Percentiles rank a stretch among this genome's conserved stretches.
Conservation (phyloP, 1,140 invertebrate species). For the Linepithema humile region DNA sequence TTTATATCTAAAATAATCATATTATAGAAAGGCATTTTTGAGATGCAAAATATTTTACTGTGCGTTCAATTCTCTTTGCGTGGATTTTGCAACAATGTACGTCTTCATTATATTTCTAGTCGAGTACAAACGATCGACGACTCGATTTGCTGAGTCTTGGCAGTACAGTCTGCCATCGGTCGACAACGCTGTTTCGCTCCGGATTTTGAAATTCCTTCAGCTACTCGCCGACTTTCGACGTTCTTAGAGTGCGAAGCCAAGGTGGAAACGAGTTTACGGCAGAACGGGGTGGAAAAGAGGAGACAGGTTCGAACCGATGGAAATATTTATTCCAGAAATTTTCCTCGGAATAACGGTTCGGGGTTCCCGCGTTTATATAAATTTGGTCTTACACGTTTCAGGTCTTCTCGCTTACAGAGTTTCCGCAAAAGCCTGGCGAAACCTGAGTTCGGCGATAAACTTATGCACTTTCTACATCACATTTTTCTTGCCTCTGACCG, state of each 20-base stretch:
- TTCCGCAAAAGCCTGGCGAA: neutral
- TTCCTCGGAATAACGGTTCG: conserved; percentile 61
- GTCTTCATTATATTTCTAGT: conserved; percentile 57
- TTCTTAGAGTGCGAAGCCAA: neutral
- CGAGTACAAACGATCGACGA: conserved; percentile 36
- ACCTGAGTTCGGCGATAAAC: conserved; percentile 49
- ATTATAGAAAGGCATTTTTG: neutral
- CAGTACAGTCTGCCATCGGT: conserved; percentile 32
- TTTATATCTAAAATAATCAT: neutral
- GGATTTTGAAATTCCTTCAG: conserved; percentile 68
- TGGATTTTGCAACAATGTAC: conserved; percentile 23
- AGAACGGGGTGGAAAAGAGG: conserved; percentile 25
- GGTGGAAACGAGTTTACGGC: conserved; percentile 59
- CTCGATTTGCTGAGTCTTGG: conserved; percentile 58
- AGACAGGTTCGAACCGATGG: conserved; percentile 58
- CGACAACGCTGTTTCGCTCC: conserved; percentile 37
- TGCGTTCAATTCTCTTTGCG: neutral
- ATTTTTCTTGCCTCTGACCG: neutral
- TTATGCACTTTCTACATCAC: conserved; percentile 43
- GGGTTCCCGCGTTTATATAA: conserved; percentile 29
- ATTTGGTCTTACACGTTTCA: conserved; percentile 32
- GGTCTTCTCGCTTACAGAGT: conserved; percentile 1
- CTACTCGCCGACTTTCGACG: conserved; percentile 36
- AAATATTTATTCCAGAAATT: conserved; percentile 78
- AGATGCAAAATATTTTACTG: conserved; percentile 35